Conservation (phyloP, 2,113 vertebrate genomes). For the Channa argus region DNA sequence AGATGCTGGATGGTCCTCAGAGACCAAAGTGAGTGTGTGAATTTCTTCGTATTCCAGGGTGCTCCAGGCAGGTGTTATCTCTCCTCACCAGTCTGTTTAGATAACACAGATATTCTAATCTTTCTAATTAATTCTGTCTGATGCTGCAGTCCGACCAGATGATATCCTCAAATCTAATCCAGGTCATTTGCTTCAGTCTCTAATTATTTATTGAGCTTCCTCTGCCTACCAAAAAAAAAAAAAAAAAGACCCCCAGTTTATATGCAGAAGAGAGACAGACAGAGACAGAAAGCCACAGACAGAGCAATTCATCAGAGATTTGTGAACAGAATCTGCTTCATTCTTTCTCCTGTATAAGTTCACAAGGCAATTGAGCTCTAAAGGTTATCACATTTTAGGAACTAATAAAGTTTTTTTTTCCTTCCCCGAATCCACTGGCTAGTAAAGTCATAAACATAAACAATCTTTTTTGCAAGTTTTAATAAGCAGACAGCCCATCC, state of each 20-base stretch:
- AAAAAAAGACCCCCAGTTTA: conserved; percentile 45
- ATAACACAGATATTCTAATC: conserved; percentile 70
- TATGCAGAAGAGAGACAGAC: conserved; percentile 52
- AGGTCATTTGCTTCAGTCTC: conserved; percentile 60
- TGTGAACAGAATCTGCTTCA: conserved; percentile 48
- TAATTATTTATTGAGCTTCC: conserved; percentile 77
- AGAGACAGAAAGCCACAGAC: conserved; percentile 22
- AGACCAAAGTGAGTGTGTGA: background rate
- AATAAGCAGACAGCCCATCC: conserved; percentile 12
- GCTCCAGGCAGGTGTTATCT: conserved; percentile 20
- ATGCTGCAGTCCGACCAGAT: conserved; percentile 55
- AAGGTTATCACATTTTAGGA: conserved; percentile 14
- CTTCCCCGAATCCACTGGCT: conserved; percentile 4
- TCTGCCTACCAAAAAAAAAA: conserved; percentile 21
- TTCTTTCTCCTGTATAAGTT: conserved; percentile 32
- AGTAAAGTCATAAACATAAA: conserved; percentile 33
- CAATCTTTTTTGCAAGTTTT: conserved; percentile 24
- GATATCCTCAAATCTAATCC: conserved; percentile 71
- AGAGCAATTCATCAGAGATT: conserved; percentile 48
- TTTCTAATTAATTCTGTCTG: conserved; percentile 71
- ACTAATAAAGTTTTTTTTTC: conserved; percentile 11
- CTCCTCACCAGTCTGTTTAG: conserved; percentile 41
- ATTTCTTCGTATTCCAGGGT: conserved; percentile 25
- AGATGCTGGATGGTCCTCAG: conserved; percentile 24
- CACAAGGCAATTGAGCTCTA: conserved; percentile 17